Evolutionary conservation across 2,888 invertebrate species (phyloP), one percentile per base, ranked within the genome.

Genomic region (Hirtodrosophila histrioides): DNA sequence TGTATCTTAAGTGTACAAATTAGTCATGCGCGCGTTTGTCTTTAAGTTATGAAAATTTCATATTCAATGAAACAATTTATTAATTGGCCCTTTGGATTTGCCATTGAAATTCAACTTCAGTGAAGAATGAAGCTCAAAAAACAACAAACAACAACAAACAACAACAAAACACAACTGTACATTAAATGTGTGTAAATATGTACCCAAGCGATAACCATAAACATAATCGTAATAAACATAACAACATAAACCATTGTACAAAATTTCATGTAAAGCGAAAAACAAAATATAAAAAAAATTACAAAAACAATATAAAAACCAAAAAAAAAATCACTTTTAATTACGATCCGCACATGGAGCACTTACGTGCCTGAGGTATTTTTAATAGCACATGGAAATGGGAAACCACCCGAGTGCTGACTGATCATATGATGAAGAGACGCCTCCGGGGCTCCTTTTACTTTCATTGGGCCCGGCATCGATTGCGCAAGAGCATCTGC

Each of bases 1-100:
- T 64, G 31, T 45, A 61, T 71, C 79, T 72, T 82, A 89, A 78
- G 89, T 89, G 88, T 89, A 88, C 90, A 89, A 89, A 88, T 89
- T 88, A 88, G 88, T 88, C 90, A 88, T 88, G 78, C 72, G 82
- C 72, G 82, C 82, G 87, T 86, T 83, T 74, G 83, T 86, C 88
- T 77, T 73, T 84, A 88, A 82, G 84, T 86, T 79, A 80, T 79
- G 35, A 64, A 48, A 60, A 76, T 68, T 72, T 72, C 73, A 77
- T 60, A 37, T 44, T 72, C 36, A 48, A 53, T 46, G 31, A 46
- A 57, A 57, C 27, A 44, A 54, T 50, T 62, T 39, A 60, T 50
- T 43, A 37, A 55, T 73, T 64, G 73, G 73, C 58, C 54, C 10
- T 55, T 75, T 64, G 56, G 60, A 68, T 61, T 75, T 63, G 71